Evolutionary conservation across 2,797 vertebrate species (phyloP).

Genomic region (Ctenochaetus hawaiiensis): DNA sequence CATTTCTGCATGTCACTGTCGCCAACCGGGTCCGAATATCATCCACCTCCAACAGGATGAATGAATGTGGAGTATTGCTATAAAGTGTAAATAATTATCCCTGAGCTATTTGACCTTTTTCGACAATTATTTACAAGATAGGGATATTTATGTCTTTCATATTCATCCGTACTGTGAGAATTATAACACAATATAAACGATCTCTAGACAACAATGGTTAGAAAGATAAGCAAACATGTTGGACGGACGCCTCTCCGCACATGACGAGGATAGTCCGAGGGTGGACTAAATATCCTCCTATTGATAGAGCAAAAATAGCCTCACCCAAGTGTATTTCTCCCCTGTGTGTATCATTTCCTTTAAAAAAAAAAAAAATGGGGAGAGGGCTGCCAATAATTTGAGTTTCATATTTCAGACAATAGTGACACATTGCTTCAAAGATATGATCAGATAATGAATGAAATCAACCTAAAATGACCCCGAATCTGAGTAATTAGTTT

Average conservation of each 20-base stretch:
- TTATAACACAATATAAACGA: slow-evolving; percentile 39
- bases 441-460: neutral
- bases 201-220: slow-evolving; percentile 66
- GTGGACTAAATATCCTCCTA: slow-evolving; percentile 79
- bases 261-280: slow-evolving; percentile 39
- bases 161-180: slow-evolving; percentile 38
- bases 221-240: slow-evolving; percentile 72
- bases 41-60: slow-evolving; percentile 6
- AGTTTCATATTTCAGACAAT: neutral
- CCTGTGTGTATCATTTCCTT: slow-evolving; percentile 48
- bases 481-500: neutral
- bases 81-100: slow-evolving; percentile 29
- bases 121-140: slow-evolving; percentile 21
- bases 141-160: slow-evolving; percentile 36
- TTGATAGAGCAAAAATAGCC: slow-evolving; percentile 71
- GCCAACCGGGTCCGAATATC: neutral
- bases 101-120: slow-evolving; percentile 50
- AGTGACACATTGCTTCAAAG: neutral
- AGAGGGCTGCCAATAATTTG: neutral
- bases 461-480: neutral
- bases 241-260: slow-evolving; percentile 32
- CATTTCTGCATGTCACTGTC: neutral
- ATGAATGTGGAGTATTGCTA: slow-evolving; percentile 2
- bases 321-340: slow-evolving; percentile 40
- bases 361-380: slow-evolving; percentile 31